Evolutionary conservation across 2,797 vertebrate species (phyloP), one percentile per base, ranked within the genome.

Genomic region (Pangasius sanitwongsei): DNA sequence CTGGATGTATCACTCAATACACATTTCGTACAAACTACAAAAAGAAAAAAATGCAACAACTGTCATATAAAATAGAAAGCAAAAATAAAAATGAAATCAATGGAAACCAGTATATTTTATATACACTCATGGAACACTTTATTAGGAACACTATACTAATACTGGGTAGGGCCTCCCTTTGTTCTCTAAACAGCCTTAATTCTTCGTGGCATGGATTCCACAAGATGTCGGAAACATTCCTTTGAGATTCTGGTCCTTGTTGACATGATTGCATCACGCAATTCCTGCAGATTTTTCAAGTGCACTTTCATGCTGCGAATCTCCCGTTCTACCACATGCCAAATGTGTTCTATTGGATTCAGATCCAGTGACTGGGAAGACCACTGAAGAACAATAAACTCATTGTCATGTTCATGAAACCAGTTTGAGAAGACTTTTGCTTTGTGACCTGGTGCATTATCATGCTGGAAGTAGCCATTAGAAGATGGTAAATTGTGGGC

Each of bases 1-100:
- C 41, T 31, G 82, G 23, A 83, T 44, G 6, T 20, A 83, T 83
- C 61, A 84, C 61, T 65, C 9, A 84, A 84, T 67, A 44, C 28
- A 70, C 31, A 55, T 85, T 69, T 53, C 34, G 18, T 50, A 23
- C 12, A 44, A 63, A 83, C 20, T 69, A 69, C n/a, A 69, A 53
- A 53, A 16, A 16, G 2, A 13, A 28, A 34, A 81, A 83, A 15
- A 53, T 59, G 9, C 13, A 23, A 31, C 50, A 81, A 20, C 7
- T 57, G 53, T 57, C 16, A 31, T 31, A 57, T 15, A 28, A 25
- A 63, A 63, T 41, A 63, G 7, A 23, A 12, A 69, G 16, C 1
- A 31, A 84, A 67, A 67, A n/a, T n/a, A 44, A 63, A 48, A 44
- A 41, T 67, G 48, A 83, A n/a, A 83, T 48, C 18, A 81, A 0